These are phyloP conservation scores for Kryptopterus vitreolus DNA, from an alignment of 2,797 vertebrate genomes.

Conservation along the genomic window DNA sequence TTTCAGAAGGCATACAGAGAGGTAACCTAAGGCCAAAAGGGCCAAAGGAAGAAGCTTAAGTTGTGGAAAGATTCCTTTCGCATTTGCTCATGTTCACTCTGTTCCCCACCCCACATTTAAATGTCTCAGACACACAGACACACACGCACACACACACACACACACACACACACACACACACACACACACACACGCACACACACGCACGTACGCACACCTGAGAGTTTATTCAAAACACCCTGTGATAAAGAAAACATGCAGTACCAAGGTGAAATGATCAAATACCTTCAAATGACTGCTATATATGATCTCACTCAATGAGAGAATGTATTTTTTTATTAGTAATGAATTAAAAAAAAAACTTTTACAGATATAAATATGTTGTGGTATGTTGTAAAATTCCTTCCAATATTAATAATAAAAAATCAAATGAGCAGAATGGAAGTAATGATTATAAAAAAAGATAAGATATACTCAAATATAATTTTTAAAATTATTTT, in stretches of 20 bases:
- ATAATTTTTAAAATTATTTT: too few relatives aligned
- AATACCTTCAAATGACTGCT: conserved; percentile 10
- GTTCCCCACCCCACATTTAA: conserved; percentile 11
- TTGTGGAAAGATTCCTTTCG: conserved; percentile 43
- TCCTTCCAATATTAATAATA: not conserved
- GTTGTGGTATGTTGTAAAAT: not conserved
- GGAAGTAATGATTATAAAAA: too few relatives aligned
- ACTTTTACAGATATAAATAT: not conserved
- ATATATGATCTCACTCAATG: not conserved
- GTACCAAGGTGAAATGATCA: conserved; percentile 43
- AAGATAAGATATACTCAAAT: too few relatives aligned
- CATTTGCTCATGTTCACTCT: conserved; percentile 33
- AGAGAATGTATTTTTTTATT: not conserved
- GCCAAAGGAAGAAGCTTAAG: conserved; percentile 29
- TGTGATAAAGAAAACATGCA: conserved; percentile 44
- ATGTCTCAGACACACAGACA: not conserved
- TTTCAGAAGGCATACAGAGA: not conserved
- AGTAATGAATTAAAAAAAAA: too few relatives aligned
- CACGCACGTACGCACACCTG: conserved; percentile 35
- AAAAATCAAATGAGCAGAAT: too few relatives aligned
- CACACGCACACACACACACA: not conserved
- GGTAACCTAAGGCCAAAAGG: conserved; percentile 38
- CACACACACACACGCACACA: conserved; percentile 12
- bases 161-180: not conserved
- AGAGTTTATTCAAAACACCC: conserved; percentile 29